Percentiles rank a stretch among this genome's conserved stretches.
These are phyloP conservation scores for Orthosia incerta DNA, from an alignment of 2,888 invertebrate genomes.

Conservation along the genomic window DNA sequence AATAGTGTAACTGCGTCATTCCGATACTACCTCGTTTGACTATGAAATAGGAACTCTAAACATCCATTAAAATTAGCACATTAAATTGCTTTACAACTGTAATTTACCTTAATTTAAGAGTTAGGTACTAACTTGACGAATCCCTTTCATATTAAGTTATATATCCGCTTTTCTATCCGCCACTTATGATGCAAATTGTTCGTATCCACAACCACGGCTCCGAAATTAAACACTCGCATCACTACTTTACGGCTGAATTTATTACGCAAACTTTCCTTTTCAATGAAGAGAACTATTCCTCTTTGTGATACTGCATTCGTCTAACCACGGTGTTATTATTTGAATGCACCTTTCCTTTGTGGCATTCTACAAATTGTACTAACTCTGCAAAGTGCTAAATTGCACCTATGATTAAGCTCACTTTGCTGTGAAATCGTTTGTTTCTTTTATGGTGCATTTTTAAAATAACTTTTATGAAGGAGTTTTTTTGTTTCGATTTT, in stretches of 20 bases:
- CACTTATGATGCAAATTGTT: constrained; percentile 36
- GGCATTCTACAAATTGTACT: constrained; percentile 29
- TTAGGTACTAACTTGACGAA: not conserved
- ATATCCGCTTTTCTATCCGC: constrained; percentile 28
- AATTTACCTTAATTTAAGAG: not conserved
- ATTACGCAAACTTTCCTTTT: constrained; percentile 55
- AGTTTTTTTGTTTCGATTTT: not conserved
- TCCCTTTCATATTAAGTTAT: constrained; percentile 36
- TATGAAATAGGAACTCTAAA: no score
- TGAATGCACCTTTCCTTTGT: constrained; percentile 37
- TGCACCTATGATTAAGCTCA: constrained; percentile 48
- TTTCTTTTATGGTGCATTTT: constrained; percentile 20
- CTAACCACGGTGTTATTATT: constrained; percentile 48
- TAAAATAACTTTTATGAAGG: not conserved
- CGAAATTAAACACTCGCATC: constrained; percentile 3
- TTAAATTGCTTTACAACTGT: constrained; percentile 18
- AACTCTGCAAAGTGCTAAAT: constrained; percentile 51
- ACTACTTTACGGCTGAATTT: constrained; percentile 57
- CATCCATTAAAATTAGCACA: no score
- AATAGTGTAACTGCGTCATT: no score
- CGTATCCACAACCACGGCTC: constrained; percentile 26
- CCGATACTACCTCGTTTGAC: no score
- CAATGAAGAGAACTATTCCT: constrained; percentile 45
- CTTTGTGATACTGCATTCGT: constrained; percentile 47
- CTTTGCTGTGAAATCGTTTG: constrained; percentile 51